Base-by-base conservation (phyloP, 1,140 invertebrate species). In the Apis cerana region DNA sequence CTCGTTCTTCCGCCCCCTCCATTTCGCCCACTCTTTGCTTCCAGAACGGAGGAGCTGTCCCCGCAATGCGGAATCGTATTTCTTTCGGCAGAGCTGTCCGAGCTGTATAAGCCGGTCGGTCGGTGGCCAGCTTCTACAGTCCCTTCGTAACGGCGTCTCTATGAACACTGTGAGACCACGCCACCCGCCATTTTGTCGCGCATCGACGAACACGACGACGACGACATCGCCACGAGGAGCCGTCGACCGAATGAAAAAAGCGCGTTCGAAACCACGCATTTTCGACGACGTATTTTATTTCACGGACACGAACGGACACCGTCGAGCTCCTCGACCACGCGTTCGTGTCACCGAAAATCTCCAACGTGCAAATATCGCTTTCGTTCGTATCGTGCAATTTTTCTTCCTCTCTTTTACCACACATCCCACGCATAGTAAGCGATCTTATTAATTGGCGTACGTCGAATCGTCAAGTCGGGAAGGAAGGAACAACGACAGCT, bases 41-140 rank as follows among this genome's bases (percentile, higher is more conserved):
- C 88, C 89, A 87, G 86, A 89, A 90, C 84, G 84, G 83, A 43
- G 33, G 33, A 85, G 59, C 68, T 89, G 86, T 91, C 85, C 84
- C 79, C 83, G 88, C 91, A 88, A 90, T 82, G 84, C 89, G 89
- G 87, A 92, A 91, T 92, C 91, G 89, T 92, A 92, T 92, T 92
- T 92, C 89, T 92, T 92, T 91, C 85, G 85, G 85, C 89, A 83
- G 82, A 88, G 80, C 58, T 70, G 76, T 83, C 85, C 85, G 83
- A 23, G 43, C 86, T 84, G 86, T 88, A 83, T 56, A 85, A 90
- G 88, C 88, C 84, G 78, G 85, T 88, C 78, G 89, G 84, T 90
- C 85, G 85, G 87, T 33, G 33, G 33, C 33, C 89, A 88, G 87
- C 84, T 86, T 43, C 75, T 79, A 79, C 70, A 83, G 84, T 86